Base-by-base conservation (phyloP, 2,113 vertebrate species). In the Hydropotes inermis region DNA sequence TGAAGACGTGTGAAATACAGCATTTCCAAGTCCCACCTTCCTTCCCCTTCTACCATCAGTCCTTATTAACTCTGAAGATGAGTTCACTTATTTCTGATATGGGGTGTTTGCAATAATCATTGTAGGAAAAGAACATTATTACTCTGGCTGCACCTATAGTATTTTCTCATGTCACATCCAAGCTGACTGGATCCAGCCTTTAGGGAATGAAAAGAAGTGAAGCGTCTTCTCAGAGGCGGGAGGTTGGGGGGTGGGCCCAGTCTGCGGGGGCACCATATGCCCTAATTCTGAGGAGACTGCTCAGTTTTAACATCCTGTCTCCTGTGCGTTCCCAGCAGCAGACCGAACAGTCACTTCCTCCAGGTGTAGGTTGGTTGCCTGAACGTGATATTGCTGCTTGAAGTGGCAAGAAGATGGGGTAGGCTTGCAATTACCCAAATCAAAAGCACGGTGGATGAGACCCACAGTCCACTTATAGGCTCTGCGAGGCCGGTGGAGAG, bases 281-380 rank as follows among this genome's bases (percentile, higher is more conserved):
- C 91, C 94, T 78, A 64, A 54, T 97, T 97, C 91, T 90, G 52
- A 94, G 81, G 30, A 19, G 0, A 88, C 43, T 90, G 95, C 64
- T 95, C 52, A 94, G 61, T 97, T 96, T 98, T 86, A 91, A 91
- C 74, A 27, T 52, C 93, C 81, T 81, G 27, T 89, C 89, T 98
- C 70, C 55, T 58, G 58, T 92, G 74, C 2, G 17, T 91, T 95
- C 91, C 54, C 6, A 36, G 55, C 33, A 89, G 79, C 83, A 93
- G 89, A 92, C 87, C 33, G 39, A 28, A 6, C 58, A 50, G 88
- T 97, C 82, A 83, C 90, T 89, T 47, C 50, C 89, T 60, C 74
- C 43, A 54, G 39, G 91, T 96, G 79, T 86, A 87, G 83, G 81
- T 78, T 92, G 94, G 91, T 97, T 96, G 83, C 7, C 1, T 76